phyloP scores from a whole-genome alignment of 2,113 vertebrate genomes.

The Nothobranchius kuhntae region DNA sequence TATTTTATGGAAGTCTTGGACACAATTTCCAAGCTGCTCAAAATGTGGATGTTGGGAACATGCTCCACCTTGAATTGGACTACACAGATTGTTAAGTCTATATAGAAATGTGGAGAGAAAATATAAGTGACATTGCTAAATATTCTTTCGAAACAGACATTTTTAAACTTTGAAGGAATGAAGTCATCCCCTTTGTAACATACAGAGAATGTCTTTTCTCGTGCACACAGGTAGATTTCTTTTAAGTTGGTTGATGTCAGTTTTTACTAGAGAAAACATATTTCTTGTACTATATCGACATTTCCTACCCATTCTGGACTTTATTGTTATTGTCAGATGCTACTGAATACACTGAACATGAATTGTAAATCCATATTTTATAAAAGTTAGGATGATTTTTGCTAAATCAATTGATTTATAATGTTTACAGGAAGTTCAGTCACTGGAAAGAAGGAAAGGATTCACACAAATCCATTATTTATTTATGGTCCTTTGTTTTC shows the following conservation, averaged over 20 bases:
- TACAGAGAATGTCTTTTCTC: constrained; percentile 59
- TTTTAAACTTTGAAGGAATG: neutral
- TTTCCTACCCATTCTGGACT: constrained; percentile 45
- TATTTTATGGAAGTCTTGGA: too few relatives aligned
- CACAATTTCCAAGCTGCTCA: neutral
- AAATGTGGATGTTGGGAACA: constrained; percentile 23
- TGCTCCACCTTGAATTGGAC: constrained; percentile 40
- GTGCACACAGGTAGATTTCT: constrained; percentile 50
- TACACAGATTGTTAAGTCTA: constrained; percentile 61
- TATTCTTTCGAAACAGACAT: constrained; percentile 34
- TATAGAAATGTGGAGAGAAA: constrained; percentile 39
- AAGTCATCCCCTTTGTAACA: constrained; percentile 29
- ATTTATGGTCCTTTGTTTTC: constrained; percentile 64
- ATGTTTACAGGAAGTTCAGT: constrained; percentile 65
- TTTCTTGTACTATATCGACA: constrained; percentile 59
- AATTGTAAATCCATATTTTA: constrained; percentile 66
- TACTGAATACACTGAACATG: constrained; percentile 67
- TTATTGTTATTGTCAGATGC: constrained; percentile 30
- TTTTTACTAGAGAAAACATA: constrained; percentile 64
- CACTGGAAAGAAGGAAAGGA: constrained; percentile 56
- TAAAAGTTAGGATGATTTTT: constrained; percentile 67
- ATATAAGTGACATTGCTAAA: constrained; percentile 58
- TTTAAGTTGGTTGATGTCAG: constrained; percentile 66
- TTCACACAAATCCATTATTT: constrained; percentile 64
- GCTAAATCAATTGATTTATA: constrained; percentile 71